phyloP scores from a whole-genome alignment of 2,797 vertebrate species.

The Chrosomus eos region DNA sequence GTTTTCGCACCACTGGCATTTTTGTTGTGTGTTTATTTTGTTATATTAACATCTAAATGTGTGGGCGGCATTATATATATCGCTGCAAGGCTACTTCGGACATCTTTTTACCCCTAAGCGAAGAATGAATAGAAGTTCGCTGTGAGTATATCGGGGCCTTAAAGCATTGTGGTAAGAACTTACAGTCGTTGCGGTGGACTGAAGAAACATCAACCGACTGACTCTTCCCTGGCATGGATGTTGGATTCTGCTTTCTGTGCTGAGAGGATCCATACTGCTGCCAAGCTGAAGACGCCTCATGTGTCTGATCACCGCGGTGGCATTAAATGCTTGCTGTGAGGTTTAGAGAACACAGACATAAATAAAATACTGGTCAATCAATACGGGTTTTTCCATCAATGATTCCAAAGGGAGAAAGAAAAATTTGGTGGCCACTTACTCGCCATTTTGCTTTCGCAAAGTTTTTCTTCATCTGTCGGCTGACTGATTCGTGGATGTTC shows the following conservation, averaged over 20 bases:
- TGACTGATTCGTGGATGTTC: slow-evolving; percentile 90
- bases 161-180: slow-evolving; percentile 54
- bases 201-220: slow-evolving; percentile 86
- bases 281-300: slow-evolving; percentile 96
- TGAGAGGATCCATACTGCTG: slow-evolving; percentile 86
- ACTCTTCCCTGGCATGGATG: slow-evolving; percentile 81
- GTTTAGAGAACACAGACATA: neutral
- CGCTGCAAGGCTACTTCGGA: neutral
- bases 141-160: neutral
- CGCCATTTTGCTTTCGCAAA: slow-evolving; percentile 93
- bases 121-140: neutral
- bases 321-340: slow-evolving; percentile 95
- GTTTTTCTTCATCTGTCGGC: slow-evolving; percentile 89
- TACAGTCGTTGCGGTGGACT: slow-evolving; percentile 74
- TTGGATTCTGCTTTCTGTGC: slow-evolving; percentile 62
- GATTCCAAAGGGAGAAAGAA: neutral
- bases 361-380: neutral
- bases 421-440: slow-evolving; percentile 73
- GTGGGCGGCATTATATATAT: neutral
- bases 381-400: neutral
- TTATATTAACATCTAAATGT: neutral
- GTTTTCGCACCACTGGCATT: neutral
- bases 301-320: slow-evolving; percentile 95
- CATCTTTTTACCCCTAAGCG: neutral
- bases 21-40: neutral